Evolutionary conservation across 1,140 invertebrate species (phyloP), one percentile per base, ranked within the genome.

Genomic region (Cyclina sinensis): DNA sequence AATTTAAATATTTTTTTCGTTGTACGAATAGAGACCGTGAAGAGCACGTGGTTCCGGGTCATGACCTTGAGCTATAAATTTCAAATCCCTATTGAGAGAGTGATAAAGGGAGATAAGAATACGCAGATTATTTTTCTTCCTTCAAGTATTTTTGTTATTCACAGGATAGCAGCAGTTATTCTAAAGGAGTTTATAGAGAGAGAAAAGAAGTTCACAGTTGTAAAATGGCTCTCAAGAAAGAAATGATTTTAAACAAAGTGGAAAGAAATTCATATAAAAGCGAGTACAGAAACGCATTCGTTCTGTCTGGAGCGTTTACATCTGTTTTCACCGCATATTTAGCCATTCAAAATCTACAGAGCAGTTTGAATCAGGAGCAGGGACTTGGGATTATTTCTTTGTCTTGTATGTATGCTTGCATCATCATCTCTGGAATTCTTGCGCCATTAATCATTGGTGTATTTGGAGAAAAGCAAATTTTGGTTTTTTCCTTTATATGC

Each of bases 301-400:
- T 91, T 12, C 59, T 94, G 16, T 92, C 91, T 5, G 16, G 88
- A n/a, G 83, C 90, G 16, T 92, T 93, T 81, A 73, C 84, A 5
- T 48, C 89, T 30, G 90, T 92, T 0, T 94, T 92, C 86, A 93
- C 91, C 14, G 88, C 94, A 21, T 94, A 93, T 76, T 57, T 92
- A 2, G 90, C 93, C 12, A 89, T 94, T 37, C 91, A 93, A 70
- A 94, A 94, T 81, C 91, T 94, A 3, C 94, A 94, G 88, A 94
- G 93, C 81, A 94, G 94, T 78, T 65, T 94, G 21, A 93, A 94
- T 81, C 89, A 93, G 59, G 90, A 86, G 51, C 89, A 57, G 2
- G 91, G 90, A 21, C 89, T 93, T n/a, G 91, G 92, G 1, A 76
- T 90, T 0, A 82, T 85, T 14, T 89, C 90, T 3, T 80, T 91